These are phyloP conservation scores for Dioctria linearis DNA, from an alignment of 2,888 invertebrate genomes.

Conservation along the genomic window DNA sequence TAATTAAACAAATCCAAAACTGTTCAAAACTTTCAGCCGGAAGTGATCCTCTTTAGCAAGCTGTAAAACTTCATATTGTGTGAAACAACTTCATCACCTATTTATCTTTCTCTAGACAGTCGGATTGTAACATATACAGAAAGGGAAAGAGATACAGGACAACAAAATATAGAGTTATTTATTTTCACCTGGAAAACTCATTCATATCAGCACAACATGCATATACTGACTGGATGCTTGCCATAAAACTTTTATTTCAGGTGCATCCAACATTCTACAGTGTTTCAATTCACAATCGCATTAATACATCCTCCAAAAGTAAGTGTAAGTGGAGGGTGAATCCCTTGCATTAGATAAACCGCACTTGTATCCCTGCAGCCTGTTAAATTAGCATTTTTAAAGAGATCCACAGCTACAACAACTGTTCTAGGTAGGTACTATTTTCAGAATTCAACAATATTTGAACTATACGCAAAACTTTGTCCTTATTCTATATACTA, in stretches of 20 bases:
- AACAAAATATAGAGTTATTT: conserved; percentile 12
- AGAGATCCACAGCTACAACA: neutral
- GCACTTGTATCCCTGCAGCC: conserved; percentile 29
- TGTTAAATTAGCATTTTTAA: conserved; percentile 50
- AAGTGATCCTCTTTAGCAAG: neutral
- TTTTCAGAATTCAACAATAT: conserved; percentile 49
- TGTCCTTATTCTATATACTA: conserved; percentile 27
- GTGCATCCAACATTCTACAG: neutral
- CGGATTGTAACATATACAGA: too few relatives aligned
- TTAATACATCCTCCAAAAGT: conserved; percentile 15
- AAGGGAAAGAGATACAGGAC: neutral
- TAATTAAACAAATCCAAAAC: conserved; percentile 10
- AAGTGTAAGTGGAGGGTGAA: neutral
- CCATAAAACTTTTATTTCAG: conserved; percentile 3
- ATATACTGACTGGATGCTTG: neutral
- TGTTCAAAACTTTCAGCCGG: neutral
- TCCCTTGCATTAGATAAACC: neutral
- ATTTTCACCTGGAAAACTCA: conserved; percentile 7
- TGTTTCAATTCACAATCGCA: conserved; percentile 35
- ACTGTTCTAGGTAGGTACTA: neutral
- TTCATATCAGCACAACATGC: neutral
- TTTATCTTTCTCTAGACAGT: neutral
- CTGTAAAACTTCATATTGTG: neutral
- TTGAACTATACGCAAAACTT: conserved; percentile 38
- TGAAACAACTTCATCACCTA: conserved; percentile 22